Base-by-base conservation (phyloP, 2,797 vertebrate genomes). In the Pantherophis vulpinus region DNA sequence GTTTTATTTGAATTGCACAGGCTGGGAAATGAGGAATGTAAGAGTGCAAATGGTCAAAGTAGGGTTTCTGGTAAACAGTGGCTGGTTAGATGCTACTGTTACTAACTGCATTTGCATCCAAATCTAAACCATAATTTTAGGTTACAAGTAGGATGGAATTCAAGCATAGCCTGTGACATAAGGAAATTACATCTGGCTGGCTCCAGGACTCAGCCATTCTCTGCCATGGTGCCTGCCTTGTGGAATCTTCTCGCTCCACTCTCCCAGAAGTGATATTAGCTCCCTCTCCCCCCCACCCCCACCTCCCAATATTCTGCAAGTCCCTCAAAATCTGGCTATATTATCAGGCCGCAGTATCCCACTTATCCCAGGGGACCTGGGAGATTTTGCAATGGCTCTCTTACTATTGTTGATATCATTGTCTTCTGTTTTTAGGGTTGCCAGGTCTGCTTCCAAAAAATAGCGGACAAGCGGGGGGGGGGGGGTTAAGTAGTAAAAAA, bases 11-110 rank as follows among this genome's bases (percentile, higher is more conserved):
- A 94, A 94, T 95, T 95, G 92, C 2, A 0, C 16, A 37, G 42
- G 47, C 74, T 63, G 88, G 94, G 95, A 97, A 94, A 94, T 42
- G 89, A 96, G 94, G 95, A 95, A 95, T 29, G 51, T 79, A 94
- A 90, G 90, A 47, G 2, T 92, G 58, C 61, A 93, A 95, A 94
- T 93, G 74, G 88, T 66, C 90, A 91, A 55, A 90, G 70, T 90
- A 93, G 95, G 91, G 90, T 20, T 94, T 97, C 58, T 14, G 92
- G 56, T 60, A 42, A 59, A 56, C 37, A 32, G 29, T 23, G 16
- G 18, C 51, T 90, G 47, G 7, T 54, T 66, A 13, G 29, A 70
- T 55, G 29, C 10, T 32, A 23, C 51, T 37, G 3, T 60, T 89
- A 51, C 8, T 63, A 47, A 51, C 32, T 89, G 60, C 32, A 1